phyloP scores from a whole-genome alignment of 2,113 vertebrate species.

The Embiotoca jacksoni region DNA sequence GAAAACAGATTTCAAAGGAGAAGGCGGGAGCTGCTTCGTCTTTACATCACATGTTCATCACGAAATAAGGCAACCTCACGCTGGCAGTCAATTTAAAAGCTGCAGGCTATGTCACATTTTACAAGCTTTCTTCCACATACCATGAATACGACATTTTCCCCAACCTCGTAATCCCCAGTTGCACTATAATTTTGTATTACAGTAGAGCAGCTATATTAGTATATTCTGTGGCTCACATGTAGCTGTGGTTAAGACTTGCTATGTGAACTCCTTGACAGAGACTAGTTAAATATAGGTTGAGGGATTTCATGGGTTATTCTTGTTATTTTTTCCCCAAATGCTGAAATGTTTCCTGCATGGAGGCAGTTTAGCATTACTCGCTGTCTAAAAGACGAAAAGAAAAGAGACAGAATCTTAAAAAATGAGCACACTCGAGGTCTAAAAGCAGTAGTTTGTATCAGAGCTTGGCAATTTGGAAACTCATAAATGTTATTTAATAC shows the following conservation, averaged over 20 bases:
- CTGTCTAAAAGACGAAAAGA: conserved; percentile 34
- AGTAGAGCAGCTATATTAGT: conserved; percentile 59
- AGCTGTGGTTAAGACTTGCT: conserved; percentile 53
- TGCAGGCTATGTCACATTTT: conserved; percentile 46
- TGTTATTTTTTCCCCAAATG: conserved; percentile 42
- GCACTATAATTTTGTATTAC: conserved; percentile 60
- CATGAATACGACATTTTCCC: conserved; percentile 47
- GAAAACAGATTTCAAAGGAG: conserved; percentile 38
- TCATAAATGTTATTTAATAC: conserved; percentile 53
- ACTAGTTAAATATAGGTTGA: conserved; percentile 67
- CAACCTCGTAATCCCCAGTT: conserved; percentile 49
- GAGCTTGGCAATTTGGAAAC: conserved; percentile 48
- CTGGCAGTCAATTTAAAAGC: conserved; percentile 32
- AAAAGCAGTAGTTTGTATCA: conserved; percentile 28
- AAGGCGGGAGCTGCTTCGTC: conserved; percentile 17
- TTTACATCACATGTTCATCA: conserved; percentile 21
- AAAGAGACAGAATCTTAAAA: conserved; percentile 41
- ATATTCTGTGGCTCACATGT: conserved; percentile 31
- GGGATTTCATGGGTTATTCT: conserved; percentile 52
- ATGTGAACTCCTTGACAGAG: conserved; percentile 57
- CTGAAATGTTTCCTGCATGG: conserved; percentile 31
- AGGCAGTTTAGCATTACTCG: conserved; percentile 19
- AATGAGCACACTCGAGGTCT: conserved; percentile 50
- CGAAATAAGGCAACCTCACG: conserved; percentile 28
- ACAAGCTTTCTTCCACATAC: conserved; percentile 55